Conservation (phyloP, 2,113 vertebrate species). For the Chaenogobius annularis region DNA sequence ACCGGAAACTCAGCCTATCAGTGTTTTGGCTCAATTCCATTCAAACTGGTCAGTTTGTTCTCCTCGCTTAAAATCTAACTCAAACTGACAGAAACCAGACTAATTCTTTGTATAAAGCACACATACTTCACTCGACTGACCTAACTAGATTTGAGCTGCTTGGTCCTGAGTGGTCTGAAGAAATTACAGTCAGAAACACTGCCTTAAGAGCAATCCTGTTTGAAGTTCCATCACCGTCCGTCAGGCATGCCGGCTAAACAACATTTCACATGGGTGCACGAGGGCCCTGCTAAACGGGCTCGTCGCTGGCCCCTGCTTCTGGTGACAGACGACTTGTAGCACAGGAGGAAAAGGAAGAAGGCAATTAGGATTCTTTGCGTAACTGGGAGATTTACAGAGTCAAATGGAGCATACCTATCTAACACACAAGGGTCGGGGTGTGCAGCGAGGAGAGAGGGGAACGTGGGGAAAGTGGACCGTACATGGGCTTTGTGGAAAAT, state of each 20-base stretch:
- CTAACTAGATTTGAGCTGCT: slow-evolving; percentile 6
- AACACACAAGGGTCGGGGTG: slow-evolving; percentile 22
- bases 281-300: slow-evolving; percentile 6
- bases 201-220: slow-evolving; percentile 4
- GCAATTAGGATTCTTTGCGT: slow-evolving; percentile 76
- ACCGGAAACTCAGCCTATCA: neutral
- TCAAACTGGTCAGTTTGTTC: neutral
- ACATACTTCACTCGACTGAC: neutral
- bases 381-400: slow-evolving; percentile 63
- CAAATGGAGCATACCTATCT: slow-evolving; percentile 78
- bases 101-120: neutral
- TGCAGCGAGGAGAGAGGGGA: slow-evolving; percentile 27
- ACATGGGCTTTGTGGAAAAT: slow-evolving; percentile 66
- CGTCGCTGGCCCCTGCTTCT: slow-evolving; percentile 12
- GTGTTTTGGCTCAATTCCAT: neutral
- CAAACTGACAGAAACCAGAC: neutral
- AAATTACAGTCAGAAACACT: slow-evolving; percentile 6
- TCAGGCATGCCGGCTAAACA: slow-evolving; percentile 1
- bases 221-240: slow-evolving; percentile 4
- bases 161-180: neutral
- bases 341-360: slow-evolving; percentile 63
- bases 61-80: neutral
- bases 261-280: slow-evolving; percentile 17
- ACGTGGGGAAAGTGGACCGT: slow-evolving; percentile 40
- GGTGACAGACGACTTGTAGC: slow-evolving; percentile 29